Evolutionary conservation across 2,888 invertebrate genomes (phyloP), one percentile per base, ranked within the genome.

Genomic region (Amphiduros pacificus): DNA sequence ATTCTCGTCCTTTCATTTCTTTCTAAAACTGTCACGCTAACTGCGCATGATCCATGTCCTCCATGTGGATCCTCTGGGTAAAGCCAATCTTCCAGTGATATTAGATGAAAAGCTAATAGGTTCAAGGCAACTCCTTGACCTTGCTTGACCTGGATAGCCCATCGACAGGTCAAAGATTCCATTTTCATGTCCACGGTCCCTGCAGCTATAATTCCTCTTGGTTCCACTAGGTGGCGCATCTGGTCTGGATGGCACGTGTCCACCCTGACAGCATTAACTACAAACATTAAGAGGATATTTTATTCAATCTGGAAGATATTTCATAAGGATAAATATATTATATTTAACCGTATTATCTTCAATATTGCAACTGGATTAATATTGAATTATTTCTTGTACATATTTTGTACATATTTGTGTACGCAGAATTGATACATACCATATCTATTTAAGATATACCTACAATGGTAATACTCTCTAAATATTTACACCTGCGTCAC

Each of bases 41-140:
- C 44, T 44, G 44, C 6, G n/a, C 44, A 44, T 9, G 24, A 31
- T 1, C 32, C 32, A 2, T 27, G 20, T 9, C 44, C 48, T 1
- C 9, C 24, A 14, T 48, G 22, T 27, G 20, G 5, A 1, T 40
- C 58, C 32, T 29, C 17, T 20, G 48, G 27, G 26, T 58, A 44
- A 27, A 28, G 22, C 32, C 22, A 22, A 1, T 48, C 58, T n/a
- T 58, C 58, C 20, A 58, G 29, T 26, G 50, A 32, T 22, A 50
- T 48, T 17, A 58, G 51, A 50, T 58, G 50, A 22, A 58, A 58
- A 24, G 58, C 49, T 32, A 58, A 58, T 31, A 58, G 51, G 14
- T 32, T 58, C 17, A 58, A 29, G 31, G 50, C 49, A 22, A 58
- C 51, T 24, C 32, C 28, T 48, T 58, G 58, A 17, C 58, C 58